phyloP scores from a whole-genome alignment of 2,113 vertebrate genomes.

The Dermatemys mawii region DNA sequence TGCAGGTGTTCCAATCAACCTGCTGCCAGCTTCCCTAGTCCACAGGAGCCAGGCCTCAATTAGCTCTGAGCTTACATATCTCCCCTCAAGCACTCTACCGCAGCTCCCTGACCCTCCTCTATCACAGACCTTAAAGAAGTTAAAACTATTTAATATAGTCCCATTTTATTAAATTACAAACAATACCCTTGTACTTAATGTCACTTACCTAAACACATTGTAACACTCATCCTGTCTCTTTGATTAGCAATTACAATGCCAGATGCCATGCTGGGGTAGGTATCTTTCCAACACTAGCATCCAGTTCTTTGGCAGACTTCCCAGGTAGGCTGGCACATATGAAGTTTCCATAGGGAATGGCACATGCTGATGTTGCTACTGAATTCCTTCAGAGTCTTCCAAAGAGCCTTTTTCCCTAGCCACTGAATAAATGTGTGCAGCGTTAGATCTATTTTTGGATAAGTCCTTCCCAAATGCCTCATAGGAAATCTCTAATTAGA shows the following conservation, averaged over 20 bases:
- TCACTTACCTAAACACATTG: neutral
- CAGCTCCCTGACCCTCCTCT: no score
- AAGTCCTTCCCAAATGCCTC: neutral
- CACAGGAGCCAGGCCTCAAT: no score
- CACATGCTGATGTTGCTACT: neutral
- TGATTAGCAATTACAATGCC: neutral
- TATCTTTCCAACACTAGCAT: neutral
- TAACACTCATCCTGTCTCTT: neutral
- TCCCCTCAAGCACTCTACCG: no score
- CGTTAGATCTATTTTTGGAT: neutral
- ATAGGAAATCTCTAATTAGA: neutral
- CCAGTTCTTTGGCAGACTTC: constrained; percentile 9
- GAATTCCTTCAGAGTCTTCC: neutral
- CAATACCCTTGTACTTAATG: neutral
- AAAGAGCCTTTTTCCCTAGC: neutral
- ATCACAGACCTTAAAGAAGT: no score
- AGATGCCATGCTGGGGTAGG: neutral
- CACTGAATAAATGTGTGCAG: neutral
- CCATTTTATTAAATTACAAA: neutral
- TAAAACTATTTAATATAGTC: neutral
- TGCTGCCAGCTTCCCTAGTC: no score
- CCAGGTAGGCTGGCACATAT: neutral
- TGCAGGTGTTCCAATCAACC: no score
- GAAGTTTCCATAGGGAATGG: neutral
- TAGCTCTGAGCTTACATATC: no score